A percentile compares a stretch with the other conserved stretches of the same genome.
These are phyloP conservation scores for Vollenhovia emeryi DNA, from an alignment of 1,140 invertebrate species.

Conservation along the genomic window DNA sequence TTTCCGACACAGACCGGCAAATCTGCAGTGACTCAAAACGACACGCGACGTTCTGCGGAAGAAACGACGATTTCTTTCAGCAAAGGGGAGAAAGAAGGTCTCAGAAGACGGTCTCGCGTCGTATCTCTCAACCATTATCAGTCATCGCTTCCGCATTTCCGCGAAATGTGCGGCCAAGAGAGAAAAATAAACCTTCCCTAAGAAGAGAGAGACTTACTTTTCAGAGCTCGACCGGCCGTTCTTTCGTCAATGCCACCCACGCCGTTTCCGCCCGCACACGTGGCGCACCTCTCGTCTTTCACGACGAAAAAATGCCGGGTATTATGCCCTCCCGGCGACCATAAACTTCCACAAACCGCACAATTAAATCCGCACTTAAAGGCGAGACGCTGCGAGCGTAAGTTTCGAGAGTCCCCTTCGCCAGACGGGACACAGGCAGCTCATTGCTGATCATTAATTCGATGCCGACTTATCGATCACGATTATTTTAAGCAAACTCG, in stretches of 20 bases:
- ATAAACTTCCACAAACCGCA: background rate
- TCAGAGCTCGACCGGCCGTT: background rate
- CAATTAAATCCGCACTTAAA: background rate
- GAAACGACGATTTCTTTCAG: background rate
- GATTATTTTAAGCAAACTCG: background rate
- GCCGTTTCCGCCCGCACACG: background rate
- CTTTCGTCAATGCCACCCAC: background rate
- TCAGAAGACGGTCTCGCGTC: background rate
- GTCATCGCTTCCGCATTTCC: background rate
- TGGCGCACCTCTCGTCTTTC: slow-evolving; percentile 5
- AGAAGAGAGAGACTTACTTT: slow-evolving; percentile 24
- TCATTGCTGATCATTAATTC: background rate
- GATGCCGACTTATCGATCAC: background rate
- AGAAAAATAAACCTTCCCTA: slow-evolving; percentile 4
- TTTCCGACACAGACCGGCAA: background rate
- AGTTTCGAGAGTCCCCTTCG: background rate
- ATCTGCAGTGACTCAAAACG: background rate
- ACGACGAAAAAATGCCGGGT: background rate
- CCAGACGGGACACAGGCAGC: background rate
- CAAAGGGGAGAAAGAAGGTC: background rate
- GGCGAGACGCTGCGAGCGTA: background rate
- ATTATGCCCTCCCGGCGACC: background rate
- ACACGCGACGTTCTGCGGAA: background rate
- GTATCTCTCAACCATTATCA: background rate
- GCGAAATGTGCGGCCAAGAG: background rate